Evolutionary conservation across 1,140 invertebrate species (phyloP), one percentile per base, ranked within the genome.

Genomic region (Aphis gossypii): DNA sequence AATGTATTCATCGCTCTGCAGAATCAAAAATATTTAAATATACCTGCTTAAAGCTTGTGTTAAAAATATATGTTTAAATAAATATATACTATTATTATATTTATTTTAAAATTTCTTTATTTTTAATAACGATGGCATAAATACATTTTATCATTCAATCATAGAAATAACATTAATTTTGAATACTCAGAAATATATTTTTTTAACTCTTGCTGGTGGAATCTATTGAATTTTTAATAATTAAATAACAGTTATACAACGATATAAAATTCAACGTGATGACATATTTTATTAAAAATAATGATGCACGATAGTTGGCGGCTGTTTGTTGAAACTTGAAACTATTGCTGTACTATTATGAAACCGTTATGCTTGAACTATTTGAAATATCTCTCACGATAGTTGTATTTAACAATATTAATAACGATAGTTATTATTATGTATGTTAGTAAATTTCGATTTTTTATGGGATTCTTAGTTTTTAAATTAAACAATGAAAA

Each of bases 221-320:
- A 60, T 60, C 23, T 90, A 38, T 23, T 44, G 54, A 60, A 41
- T 90, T 60, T 60, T 41, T 30, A 60, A 90, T 18, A 11, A 90
- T 90, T 90, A 90, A 90, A 90, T 54, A 60, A 90, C 35, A 60
- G 51, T 90, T 90, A 41, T 30, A 56, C 30, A 41, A 60, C 21
- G 38, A 60, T 41, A 90, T 23, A 41, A 38, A 90, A 41, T 51
- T 90, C 41, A 90, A 60, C 2, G 21, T 25, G 23, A 56, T 60
- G 54, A 90, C 23, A 54, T 60, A 60, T 89, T 89, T 60, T 56
- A 60, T 90, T 38, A 60, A 44, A 60, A 60, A 90, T 90, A 90
- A 90, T 44, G 54, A 90, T 90, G 48, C 56, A 30, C 51, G 48
- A 48, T 48, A 90, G 88, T 56, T 89, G 54, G n/a, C 87, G 20